Evolutionary conservation across 2,797 vertebrate genomes (phyloP), one percentile per base, ranked within the genome.

Genomic region (Fistularia commersonii): DNA sequence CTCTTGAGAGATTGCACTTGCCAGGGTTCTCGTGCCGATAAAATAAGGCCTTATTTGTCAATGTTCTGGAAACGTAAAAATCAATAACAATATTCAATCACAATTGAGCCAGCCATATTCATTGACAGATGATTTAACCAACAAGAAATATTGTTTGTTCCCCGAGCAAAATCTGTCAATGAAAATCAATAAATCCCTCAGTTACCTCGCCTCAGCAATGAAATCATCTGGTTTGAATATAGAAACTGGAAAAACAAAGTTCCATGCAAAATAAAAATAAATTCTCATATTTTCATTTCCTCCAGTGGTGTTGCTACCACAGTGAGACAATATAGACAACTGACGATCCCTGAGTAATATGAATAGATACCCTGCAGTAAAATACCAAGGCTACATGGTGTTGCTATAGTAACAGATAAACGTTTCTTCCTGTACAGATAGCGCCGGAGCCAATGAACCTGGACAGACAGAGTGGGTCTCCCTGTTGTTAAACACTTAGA

Each of bases 341-440:
- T 57, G 61, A 64, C 69, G 54, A 71, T 48, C 64, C 52, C 68
- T 57, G 67, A 74, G 51, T 43, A 6, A 63, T 62, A 70, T 55
- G 63, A 75, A 79, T 46, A 51, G 48, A 63, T 46, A 47, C 44
- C 44, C 56, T 43, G 69, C 69, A 53, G 57, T 46, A 45, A 56
- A 54, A 74, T 13, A 61, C 41, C 0, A 53, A 74, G 70, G 62
- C 49, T 54, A 75, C 56, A 51, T 14, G 48, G 53, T 4, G 75
- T 83, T 72, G 69, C 78, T 46, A 73, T 79, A 48, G 78, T 56
- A 79, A 80, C 73, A 41, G 34, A 36, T 8, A 36, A 31, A 74
- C 57, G 55, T 68, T 68, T 53, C 66, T n/a, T 7, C 40, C n/a
- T 12, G 42, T 45, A 40, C 59, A 35, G 39, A 8, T 35, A n/a